Base-by-base conservation (phyloP, 1,140 invertebrate genomes). In the Drosophila parabipectinata region DNA sequence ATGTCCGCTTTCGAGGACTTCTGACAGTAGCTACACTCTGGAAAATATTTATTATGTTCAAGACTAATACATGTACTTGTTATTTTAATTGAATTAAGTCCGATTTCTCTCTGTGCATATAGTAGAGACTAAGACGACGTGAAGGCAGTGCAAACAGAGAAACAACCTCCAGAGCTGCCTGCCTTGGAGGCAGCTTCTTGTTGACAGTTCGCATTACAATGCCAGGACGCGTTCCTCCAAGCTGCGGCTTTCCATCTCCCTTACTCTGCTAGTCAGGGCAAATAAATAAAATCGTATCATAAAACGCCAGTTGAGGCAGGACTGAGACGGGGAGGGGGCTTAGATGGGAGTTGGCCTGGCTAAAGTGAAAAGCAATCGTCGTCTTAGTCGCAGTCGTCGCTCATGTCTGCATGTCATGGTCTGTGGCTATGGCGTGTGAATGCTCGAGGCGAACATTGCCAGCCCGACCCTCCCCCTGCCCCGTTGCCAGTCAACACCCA, bases 231-330 rank as follows among this genome's bases (percentile, higher is more conserved):
- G 79, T 66, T 63, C 37, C 74, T 53, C 79, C 59, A 59, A 44
- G 54, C 50, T 53, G 52, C 37, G 57, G 77, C 60, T 72, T 39
- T 48, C 66, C 10, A 34, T 45, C 32, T 37, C 32, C 3, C 10
- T 15, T 14, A n/a, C 30, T 41, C 9, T 18, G 15, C 30, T 37
- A 64, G 56, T 74, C 72, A 56, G 79, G 63, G 75, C 77, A 84
- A 84, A 84, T 84, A 84, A 84, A 84, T 85, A 83, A 83, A 83
- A 84, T 84, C 80, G 80, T 72, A 83, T 83, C 79, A 84, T 83
- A 83, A 83, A 83, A 78, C 54, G 71, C 34, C 63, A 79, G 74
- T 69, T 58, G 50, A 28, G 24, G 76, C 47, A 55, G 66, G 28
- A 45, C 47, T 4, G 41, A 44, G 39, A n/a, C 6, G 39, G 14